Conservation (phyloP, 2,888 invertebrate genomes). For the Euzetes globulus region DNA sequence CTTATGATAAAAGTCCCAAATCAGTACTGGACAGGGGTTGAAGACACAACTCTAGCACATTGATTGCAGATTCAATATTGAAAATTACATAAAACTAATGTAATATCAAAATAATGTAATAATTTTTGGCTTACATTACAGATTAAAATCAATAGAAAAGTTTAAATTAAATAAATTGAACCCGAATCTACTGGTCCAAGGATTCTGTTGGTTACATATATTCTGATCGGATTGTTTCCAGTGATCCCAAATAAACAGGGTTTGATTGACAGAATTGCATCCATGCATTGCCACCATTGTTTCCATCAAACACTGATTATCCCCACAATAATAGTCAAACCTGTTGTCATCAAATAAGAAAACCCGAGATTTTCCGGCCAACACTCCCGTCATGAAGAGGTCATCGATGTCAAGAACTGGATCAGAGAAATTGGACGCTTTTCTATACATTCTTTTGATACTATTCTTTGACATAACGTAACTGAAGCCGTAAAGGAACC, state of each 20-base stretch:
- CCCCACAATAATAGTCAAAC: background rate
- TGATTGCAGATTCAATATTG: too few relatives aligned
- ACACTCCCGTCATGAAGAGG: conserved; percentile 33
- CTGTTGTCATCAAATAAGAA: background rate
- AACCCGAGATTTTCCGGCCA: conserved; percentile 18
- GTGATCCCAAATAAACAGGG: background rate
- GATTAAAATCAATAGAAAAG: background rate
- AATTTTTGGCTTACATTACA: too few relatives aligned
- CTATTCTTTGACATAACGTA: conserved; percentile 30
- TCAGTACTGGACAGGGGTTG: background rate
- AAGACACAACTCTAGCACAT: too few relatives aligned
- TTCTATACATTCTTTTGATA: conserved; percentile 24
- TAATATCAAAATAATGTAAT: too few relatives aligned
- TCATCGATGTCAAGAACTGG: conserved; percentile 34
- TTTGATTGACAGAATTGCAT: conserved; percentile 12
- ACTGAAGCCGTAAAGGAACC: conserved; percentile 27
- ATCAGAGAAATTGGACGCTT: background rate
- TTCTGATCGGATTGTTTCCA: background rate
- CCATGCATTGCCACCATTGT: conserved; percentile 7
- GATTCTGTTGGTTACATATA: too few relatives aligned
- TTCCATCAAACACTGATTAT: background rate
- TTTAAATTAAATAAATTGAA: background rate
- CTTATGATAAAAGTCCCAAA: background rate
- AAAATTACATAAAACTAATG: too few relatives aligned
- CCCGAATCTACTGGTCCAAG: background rate